Evolutionary conservation across 2,113 vertebrate genomes (phyloP).

Genomic region (Pagrus major): DNA sequence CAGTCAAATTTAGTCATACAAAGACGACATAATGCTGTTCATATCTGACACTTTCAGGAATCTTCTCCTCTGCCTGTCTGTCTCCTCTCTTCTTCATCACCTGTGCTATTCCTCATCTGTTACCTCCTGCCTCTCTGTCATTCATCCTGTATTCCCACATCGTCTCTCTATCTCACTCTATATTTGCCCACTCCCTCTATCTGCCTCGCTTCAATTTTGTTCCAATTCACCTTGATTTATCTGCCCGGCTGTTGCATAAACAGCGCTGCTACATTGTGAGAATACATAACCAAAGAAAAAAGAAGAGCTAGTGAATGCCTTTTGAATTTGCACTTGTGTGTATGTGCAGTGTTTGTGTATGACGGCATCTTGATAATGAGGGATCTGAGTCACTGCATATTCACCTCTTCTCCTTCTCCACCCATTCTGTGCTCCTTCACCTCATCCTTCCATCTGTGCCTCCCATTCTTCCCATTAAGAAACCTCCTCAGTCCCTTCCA

Average conservation of each 20-base stretch:
- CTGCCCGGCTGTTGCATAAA: constrained; percentile 40
- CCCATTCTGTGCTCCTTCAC: constrained; percentile 39
- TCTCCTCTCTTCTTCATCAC: neutral
- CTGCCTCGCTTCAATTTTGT: constrained; percentile 52
- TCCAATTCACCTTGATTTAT: constrained; percentile 56
- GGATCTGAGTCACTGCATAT: constrained; percentile 28
- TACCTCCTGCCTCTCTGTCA: constrained; percentile 7
- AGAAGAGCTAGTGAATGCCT: neutral
- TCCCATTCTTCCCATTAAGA: constrained; percentile 42
- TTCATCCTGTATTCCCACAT: neutral
- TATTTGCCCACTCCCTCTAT: constrained; percentile 34
- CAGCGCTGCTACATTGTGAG: constrained; percentile 3
- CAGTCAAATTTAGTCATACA: neutral
- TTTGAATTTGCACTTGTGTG: neutral
- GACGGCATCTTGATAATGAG: constrained; percentile 40
- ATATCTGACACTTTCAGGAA: neutral
- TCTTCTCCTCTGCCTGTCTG: neutral
- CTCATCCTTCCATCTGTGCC: constrained; percentile 59
- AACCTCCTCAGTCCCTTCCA: constrained; percentile 39
- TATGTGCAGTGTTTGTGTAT: neutral
- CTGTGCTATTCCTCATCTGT: constrained; percentile 3
- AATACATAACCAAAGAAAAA: constrained; percentile 16
- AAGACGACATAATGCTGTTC: constrained; percentile 13
- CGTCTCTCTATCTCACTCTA: constrained; percentile 23
- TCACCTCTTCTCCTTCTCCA: constrained; percentile 26